A percentile compares a stretch with the other conserved stretches of the same genome.
Evolutionary conservation across 1,140 invertebrate species (phyloP).

Genomic region (Coptotermes formosanus): DNA sequence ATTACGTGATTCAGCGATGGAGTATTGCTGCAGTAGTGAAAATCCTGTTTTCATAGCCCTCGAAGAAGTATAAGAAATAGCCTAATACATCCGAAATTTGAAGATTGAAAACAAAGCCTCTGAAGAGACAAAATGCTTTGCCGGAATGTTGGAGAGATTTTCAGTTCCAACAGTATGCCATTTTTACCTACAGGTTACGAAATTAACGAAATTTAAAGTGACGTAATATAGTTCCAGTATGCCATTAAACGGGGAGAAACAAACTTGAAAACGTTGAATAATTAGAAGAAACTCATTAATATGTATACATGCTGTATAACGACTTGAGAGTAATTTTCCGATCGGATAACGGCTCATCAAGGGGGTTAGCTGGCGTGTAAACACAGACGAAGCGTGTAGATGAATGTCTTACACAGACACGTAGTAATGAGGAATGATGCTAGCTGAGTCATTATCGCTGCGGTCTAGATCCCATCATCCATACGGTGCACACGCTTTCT

Average conservation of each 20-base stretch:
- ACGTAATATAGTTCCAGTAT: not conserved
- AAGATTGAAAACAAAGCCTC: too few relatives aligned
- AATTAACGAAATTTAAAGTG: not conserved
- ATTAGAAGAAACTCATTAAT: not conserved
- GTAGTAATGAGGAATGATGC: not conserved
- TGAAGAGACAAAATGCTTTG: too few relatives aligned
- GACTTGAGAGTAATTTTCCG: not conserved
- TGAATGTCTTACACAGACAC: not conserved
- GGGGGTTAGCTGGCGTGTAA: constrained; percentile 3
- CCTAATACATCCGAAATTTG: too few relatives aligned
- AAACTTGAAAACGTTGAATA: constrained; percentile 4
- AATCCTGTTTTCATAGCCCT: too few relatives aligned
- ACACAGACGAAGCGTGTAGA: not conserved
- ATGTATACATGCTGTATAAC: not conserved
- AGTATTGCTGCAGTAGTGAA: too few relatives aligned
- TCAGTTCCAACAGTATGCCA: too few relatives aligned
- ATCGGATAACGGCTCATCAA: constrained; percentile 11
- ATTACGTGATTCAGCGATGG: too few relatives aligned
- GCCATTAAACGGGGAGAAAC: not conserved
- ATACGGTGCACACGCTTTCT: too few relatives aligned
- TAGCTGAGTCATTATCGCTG: too few relatives aligned
- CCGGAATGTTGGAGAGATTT: too few relatives aligned
- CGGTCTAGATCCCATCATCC: too few relatives aligned
- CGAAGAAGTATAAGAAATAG: too few relatives aligned
- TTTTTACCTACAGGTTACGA: not conserved